These are phyloP conservation scores for Strigops habroptila DNA, from an alignment of 2,113 vertebrate species.

Conservation along the genomic window DNA sequence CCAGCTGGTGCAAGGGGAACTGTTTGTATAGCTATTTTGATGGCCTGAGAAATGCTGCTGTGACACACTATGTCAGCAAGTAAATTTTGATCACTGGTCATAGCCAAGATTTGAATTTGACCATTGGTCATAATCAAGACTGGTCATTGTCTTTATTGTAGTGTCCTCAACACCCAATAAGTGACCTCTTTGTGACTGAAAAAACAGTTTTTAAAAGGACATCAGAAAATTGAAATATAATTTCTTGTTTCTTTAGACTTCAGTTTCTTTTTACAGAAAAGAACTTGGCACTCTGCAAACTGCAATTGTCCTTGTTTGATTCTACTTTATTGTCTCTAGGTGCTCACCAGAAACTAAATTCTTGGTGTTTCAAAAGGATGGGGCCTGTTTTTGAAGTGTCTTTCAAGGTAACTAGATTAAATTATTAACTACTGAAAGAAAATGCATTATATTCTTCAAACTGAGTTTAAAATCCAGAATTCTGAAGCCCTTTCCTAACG, in stretches of 20 bases:
- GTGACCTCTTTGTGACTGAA: neutral
- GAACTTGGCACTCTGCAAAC: neutral
- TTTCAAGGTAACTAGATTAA: neutral
- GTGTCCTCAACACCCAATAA: neutral
- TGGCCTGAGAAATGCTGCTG: neutral
- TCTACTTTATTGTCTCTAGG: neutral
- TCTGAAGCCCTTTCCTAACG: neutral
- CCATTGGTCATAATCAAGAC: neutral
- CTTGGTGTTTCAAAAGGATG: neutral
- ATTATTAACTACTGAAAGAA: neutral
- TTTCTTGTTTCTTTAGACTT: neutral
- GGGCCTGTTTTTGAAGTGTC: neutral
- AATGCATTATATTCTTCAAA: neutral
- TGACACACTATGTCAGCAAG: neutral
- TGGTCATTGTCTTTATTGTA: neutral
- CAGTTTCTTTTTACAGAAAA: neutral
- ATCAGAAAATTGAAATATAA: neutral
- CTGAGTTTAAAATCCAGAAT: neutral
- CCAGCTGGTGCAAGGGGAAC: neutral
- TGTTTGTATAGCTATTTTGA: neutral
- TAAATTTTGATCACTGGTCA: neutral
- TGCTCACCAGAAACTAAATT: neutral
- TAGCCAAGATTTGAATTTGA: neutral
- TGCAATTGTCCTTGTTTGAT: neutral
- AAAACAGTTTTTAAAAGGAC: neutral